These are phyloP conservation scores for Anas bahamensis DNA, from an alignment of 2,797 vertebrate species.

Conservation along the genomic window DNA sequence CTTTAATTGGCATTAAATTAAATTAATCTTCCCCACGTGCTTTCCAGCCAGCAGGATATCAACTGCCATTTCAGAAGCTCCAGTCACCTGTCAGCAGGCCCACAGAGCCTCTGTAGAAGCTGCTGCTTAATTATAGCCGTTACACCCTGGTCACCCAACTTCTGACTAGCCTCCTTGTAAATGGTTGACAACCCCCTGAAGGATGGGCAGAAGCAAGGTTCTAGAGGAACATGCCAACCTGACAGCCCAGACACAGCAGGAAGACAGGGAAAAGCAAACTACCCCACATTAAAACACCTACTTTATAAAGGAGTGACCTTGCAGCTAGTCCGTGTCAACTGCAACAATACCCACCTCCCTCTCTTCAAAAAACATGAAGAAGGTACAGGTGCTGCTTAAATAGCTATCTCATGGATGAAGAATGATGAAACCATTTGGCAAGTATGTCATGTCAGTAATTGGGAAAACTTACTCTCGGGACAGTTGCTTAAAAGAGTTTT, in stretches of 20 bases:
- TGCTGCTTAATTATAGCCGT: not conserved
- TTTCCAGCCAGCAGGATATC: not conserved
- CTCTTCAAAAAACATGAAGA: not conserved
- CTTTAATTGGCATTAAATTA: not conserved
- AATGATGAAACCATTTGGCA: not conserved
- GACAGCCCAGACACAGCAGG: not conserved
- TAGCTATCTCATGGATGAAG: not conserved
- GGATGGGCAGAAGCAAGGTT: not conserved
- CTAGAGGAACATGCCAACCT: not conserved
- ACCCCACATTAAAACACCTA: not conserved
- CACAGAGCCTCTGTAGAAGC: not conserved
- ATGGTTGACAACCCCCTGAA: not conserved
- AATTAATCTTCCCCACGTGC: not conserved
- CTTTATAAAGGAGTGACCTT: not conserved
- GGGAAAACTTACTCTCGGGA: not conserved
- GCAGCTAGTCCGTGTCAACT: not conserved
- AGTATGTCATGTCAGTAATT: not conserved
- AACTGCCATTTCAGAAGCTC: not conserved
- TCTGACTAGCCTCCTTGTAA: not conserved
- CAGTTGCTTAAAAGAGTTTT: not conserved
- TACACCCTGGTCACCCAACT: not conserved
- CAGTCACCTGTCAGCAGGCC: not conserved
- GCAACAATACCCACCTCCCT: not conserved
- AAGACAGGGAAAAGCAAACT: not conserved
- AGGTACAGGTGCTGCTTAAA: not conserved